Evolutionary conservation across 2,797 vertebrate species (phyloP).

Genomic region (Mormyrops attenuatus): DNA sequence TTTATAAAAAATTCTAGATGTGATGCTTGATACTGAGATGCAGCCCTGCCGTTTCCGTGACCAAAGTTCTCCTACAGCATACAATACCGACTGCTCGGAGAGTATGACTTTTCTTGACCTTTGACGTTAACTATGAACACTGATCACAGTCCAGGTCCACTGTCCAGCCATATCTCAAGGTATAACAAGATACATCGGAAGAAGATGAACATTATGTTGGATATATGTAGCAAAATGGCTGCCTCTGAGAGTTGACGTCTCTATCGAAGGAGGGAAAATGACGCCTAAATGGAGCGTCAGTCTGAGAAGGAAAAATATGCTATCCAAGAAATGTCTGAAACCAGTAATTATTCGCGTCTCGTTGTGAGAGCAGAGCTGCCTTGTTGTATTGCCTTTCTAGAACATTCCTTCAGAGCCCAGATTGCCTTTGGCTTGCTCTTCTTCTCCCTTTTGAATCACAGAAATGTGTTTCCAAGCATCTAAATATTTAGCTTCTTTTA

Average conservation of each 20-base stretch:
- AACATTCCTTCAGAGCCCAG: neutral
- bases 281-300: neutral
- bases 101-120: neutral
- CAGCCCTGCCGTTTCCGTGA: neutral
- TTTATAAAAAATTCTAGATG: neutral
- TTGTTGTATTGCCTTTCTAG: neutral
- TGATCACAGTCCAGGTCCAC: neutral
- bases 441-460: neutral
- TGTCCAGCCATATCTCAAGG: neutral
- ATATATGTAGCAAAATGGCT: neutral
- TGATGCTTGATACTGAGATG: neutral
- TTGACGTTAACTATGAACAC: neutral
- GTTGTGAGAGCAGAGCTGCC: neutral
- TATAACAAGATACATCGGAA: neutral
- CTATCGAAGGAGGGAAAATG: neutral
- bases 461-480: constrained; percentile 4
- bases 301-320: neutral
- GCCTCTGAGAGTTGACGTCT: neutral
- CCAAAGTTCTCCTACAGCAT: neutral
- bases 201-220: neutral
- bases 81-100: too few species aligned
- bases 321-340: neutral
- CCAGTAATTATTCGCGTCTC: neutral
- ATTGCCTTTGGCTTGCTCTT: neutral
- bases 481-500: constrained; percentile 4